A percentile compares a stretch with the other conserved stretches of the same genome.
phyloP scores from a whole-genome alignment of 2,888 invertebrate species.

The Diplolepis rosae region DNA sequence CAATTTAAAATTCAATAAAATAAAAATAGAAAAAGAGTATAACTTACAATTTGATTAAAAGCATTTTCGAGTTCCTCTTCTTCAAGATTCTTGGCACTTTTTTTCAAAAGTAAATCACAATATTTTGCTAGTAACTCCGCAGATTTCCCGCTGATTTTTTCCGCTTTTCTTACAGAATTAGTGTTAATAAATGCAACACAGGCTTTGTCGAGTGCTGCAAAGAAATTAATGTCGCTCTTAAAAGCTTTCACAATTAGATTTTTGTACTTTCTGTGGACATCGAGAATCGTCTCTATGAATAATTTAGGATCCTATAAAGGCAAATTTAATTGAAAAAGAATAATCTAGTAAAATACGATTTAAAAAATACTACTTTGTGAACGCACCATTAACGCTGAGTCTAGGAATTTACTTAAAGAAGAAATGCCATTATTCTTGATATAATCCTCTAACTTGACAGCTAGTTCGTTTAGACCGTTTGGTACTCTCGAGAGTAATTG shows the following conservation, averaged over 20 bases:
- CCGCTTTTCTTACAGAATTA: not conserved
- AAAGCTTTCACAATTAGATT: not conserved
- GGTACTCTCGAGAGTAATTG: constrained; percentile 92
- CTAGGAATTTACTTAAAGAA: constrained; percentile 95
- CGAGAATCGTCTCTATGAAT: not conserved
- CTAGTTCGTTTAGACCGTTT: constrained; percentile 92
- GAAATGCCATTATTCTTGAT: constrained; percentile 93
- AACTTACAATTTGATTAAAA: constrained; percentile 75
- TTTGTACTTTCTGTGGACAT: not conserved
- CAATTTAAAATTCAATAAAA: not conserved
- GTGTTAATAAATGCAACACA: not conserved
- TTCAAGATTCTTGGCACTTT: constrained; percentile 98
- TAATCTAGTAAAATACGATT: not conserved
- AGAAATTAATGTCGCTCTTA: not conserved
- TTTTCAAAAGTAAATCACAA: constrained; percentile 97
- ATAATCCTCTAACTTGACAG: constrained; percentile 92
- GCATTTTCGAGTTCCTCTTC: constrained; percentile 98
- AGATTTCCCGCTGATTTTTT: not conserved
- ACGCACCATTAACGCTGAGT: too few relatives aligned
- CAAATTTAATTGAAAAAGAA: not conserved
- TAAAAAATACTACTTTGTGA: too few relatives aligned
- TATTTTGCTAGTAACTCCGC: not conserved
- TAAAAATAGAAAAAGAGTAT: not conserved
- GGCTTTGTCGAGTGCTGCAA: not conserved
- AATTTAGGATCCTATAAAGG: constrained; percentile 29